phyloP scores from a whole-genome alignment of 2,797 vertebrate species.

The Hafferia zeledoni region DNA sequence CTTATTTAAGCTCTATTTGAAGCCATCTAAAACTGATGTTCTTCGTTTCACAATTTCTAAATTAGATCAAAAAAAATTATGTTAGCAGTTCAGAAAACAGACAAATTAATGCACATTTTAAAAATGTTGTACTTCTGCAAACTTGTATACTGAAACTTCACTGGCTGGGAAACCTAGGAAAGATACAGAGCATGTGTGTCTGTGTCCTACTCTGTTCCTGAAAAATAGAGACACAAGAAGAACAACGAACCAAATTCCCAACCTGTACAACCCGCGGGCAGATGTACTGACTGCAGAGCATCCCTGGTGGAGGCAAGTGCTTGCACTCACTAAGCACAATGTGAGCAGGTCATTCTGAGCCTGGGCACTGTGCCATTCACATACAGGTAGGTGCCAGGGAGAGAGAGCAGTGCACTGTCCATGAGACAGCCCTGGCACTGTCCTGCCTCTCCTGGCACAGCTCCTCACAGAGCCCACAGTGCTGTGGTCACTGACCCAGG shows the following conservation, averaged over 20 bases:
- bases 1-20: constrained; percentile 62
- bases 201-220: neutral
- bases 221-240: neutral
- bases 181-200: neutral
- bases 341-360: neutral
- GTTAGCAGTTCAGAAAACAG: constrained; percentile 1
- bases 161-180: neutral
- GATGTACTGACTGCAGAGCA: neutral
- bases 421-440: neutral
- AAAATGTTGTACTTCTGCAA: neutral
- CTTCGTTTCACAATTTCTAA: constrained; percentile 45
- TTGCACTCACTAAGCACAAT: fast-evolving
- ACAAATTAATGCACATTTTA: neutral
- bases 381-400: neutral
- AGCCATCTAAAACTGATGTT: constrained; percentile 31
- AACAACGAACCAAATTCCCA: neutral
- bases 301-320: fast-evolving
- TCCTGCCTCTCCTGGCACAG: neutral
- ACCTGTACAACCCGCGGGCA: fast-evolving
- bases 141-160: neutral
- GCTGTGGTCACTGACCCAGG: fast-evolving
- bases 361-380: neutral
- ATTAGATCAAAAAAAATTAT: constrained; percentile 16
- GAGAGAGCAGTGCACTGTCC: neutral
- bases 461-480: neutral